These are phyloP conservation scores for Gymnothorax reevesii DNA, from an alignment of 2,797 vertebrate species.

Conservation along the genomic window DNA sequence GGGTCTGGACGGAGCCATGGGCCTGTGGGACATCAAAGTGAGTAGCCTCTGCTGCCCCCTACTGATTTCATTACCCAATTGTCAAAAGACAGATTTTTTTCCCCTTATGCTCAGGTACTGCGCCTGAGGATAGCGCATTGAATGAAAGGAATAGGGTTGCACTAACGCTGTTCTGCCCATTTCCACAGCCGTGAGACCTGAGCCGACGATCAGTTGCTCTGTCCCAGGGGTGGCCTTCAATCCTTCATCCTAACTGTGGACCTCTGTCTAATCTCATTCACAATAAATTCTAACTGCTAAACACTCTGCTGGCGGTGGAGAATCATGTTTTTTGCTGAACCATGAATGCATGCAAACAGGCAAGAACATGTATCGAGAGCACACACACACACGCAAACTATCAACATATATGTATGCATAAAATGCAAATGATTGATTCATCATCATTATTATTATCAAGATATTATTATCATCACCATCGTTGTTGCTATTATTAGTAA, in stretches of 20 bases:
- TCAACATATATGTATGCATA: background rate
- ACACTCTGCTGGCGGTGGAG: background rate
- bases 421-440: too few species aligned
- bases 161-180: background rate
- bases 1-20: slow-evolving; percentile 75
- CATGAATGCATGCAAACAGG: background rate
- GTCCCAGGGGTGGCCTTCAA: background rate
- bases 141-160: background rate
- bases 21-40: slow-evolving; percentile 75
- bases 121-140: background rate
- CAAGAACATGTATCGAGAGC: too few species aligned
- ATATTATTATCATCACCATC: too few species aligned
- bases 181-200: slow-evolving; percentile 40
- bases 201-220: background rate
- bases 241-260: background rate
- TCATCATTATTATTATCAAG: background rate
- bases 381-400: background rate
- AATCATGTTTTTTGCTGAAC: background rate
- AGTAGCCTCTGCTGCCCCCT: background rate
- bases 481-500: background rate
- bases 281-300: background rate
- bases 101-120: background rate
- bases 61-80: background rate
- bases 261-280: background rate
- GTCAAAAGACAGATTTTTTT: too few species aligned